A percentile compares a stretch with the other conserved stretches of the same genome.
Conservation (phyloP, 2,797 vertebrate genomes). For the Ceryle rudis region DNA sequence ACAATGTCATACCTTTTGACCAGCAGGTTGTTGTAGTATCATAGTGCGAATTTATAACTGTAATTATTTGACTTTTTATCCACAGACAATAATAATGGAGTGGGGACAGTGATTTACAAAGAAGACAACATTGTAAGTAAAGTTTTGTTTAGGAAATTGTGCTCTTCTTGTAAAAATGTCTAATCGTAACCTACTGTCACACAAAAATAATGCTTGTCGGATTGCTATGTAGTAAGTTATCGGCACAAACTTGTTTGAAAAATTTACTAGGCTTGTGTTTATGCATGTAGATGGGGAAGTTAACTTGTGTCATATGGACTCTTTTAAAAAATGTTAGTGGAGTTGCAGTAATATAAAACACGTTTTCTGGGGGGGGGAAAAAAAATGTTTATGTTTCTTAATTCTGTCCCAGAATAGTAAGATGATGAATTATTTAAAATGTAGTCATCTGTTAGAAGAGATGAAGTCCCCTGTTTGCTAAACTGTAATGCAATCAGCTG, state of each 20-base stretch:
- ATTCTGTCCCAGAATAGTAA: background rate
- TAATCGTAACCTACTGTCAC: background rate
- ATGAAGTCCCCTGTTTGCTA: background rate
- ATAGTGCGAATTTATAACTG: background rate
- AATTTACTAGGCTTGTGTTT: background rate
- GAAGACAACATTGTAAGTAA: conserved; percentile 20
- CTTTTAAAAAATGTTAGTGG: background rate
- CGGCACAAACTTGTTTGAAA: background rate
- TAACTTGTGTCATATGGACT: background rate
- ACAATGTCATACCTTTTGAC: background rate
- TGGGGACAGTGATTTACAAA: background rate
- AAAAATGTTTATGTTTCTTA: background rate
- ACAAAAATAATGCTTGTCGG: background rate
- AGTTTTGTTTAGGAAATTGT: background rate
- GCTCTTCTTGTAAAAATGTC: background rate
- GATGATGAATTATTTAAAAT: background rate
- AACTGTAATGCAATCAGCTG: background rate
- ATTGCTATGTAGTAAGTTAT: background rate
- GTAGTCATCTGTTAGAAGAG: background rate
- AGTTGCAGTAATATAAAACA: background rate
- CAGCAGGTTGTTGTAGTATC: background rate
- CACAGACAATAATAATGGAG: conserved; percentile 2
- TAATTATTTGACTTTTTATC: background rate
- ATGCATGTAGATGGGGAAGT: background rate
- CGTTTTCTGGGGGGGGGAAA: background rate